Conservation (phyloP, 2,888 invertebrate genomes). For the Lasius platythorax region DNA sequence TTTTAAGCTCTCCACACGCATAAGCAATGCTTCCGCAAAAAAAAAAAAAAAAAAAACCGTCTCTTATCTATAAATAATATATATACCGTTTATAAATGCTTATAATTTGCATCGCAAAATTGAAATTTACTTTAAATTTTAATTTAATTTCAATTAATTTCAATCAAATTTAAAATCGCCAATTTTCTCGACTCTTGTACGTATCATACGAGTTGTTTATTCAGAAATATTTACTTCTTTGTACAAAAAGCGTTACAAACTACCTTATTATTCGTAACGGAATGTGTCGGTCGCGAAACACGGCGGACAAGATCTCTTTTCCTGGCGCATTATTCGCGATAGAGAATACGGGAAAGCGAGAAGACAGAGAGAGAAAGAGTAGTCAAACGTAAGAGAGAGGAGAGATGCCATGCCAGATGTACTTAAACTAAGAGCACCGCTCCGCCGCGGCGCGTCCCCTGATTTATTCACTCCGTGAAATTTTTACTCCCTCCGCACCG, state of each 20-base stretch:
- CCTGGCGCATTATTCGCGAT: slow-evolving; percentile 75
- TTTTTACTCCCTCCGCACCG: slow-evolving; percentile 76
- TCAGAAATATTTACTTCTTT: not conserved
- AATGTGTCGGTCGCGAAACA: slow-evolving; percentile 52
- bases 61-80: not conserved
- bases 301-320: slow-evolving; percentile 49
- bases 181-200: not conserved
- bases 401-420: slow-evolving; percentile 66
- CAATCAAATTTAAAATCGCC: not conserved
- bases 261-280: slow-evolving; percentile 9
- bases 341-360: slow-evolving; percentile 67
- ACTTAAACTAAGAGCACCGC: slow-evolving; percentile 80
- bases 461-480: slow-evolving; percentile 84
- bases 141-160: slow-evolving; percentile 8
- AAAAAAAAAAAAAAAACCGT: not conserved
- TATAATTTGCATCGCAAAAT: not conserved
- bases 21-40: not conserved
- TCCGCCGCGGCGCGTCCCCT: slow-evolving; percentile 79
- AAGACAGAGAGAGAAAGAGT: slow-evolving; percentile 44
- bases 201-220: not conserved
- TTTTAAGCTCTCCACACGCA: not conserved
- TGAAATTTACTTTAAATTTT: not conserved
- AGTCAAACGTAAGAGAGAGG: slow-evolving; percentile 55
- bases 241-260: not conserved
- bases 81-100: not conserved